phyloP scores from a whole-genome alignment of 1,140 invertebrate genomes.

The Vollenhovia emeryi region DNA sequence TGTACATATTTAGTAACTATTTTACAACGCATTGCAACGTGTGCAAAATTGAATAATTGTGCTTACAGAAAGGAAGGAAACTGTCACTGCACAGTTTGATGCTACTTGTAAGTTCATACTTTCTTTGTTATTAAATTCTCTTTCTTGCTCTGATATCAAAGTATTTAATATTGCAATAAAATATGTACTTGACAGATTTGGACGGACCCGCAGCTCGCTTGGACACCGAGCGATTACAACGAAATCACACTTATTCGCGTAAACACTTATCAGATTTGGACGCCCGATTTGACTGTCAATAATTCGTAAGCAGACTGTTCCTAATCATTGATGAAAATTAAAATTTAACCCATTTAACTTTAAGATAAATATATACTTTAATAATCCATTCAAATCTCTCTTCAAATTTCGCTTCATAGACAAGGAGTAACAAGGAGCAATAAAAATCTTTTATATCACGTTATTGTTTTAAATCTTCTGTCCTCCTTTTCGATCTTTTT shows the following conservation, averaged over 20 bases:
- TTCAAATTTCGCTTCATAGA: too few species aligned
- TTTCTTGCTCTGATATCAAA: not conserved
- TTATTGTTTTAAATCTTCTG: not conserved
- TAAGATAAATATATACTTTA: not conserved
- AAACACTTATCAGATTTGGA: slow-evolving; percentile 82
- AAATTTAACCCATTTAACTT: not conserved
- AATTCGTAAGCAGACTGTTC: slow-evolving; percentile 81
- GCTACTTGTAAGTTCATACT: slow-evolving; percentile 71
- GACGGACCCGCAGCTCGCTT: slow-evolving; percentile 84
- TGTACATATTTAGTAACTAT: too few species aligned
- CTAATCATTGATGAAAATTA: not conserved
- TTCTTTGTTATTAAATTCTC: not conserved
- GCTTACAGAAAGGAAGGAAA: slow-evolving; percentile 68
- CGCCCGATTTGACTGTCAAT: slow-evolving; percentile 84
- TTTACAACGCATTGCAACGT: too few species aligned
- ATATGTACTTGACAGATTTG: slow-evolving; percentile 77
- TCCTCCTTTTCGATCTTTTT: slow-evolving; percentile 32
- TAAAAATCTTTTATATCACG: not conserved
- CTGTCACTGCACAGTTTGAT: slow-evolving; percentile 77
- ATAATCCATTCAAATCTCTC: not conserved
- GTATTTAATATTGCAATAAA: not conserved
- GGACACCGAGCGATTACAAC: slow-evolving; percentile 83
- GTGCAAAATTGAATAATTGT: too few species aligned
- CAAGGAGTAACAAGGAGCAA: not conserved
- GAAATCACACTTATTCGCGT: slow-evolving; percentile 79